These are phyloP conservation scores for Dusona sp. DNA, from an alignment of 2,888 invertebrate genomes.

Conservation along the genomic window DNA sequence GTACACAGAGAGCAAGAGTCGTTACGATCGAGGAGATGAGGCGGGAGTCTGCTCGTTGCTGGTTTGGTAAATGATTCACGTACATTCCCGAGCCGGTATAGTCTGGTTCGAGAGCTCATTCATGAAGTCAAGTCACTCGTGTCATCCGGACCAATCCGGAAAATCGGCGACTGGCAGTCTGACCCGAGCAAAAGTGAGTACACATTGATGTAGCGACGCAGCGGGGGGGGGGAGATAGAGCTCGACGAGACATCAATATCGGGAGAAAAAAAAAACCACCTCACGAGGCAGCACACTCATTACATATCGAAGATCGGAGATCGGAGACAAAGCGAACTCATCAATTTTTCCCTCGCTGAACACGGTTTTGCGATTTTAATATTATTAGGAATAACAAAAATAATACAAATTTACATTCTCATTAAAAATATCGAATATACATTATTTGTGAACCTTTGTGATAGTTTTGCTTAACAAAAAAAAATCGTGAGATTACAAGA, in stretches of 20 bases:
- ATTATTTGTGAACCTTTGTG: too few relatives aligned
- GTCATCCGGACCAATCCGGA: conserved; percentile 75
- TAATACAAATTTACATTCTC: background rate
- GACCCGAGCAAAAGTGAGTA: conserved; percentile 32
- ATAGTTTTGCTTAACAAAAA: too few relatives aligned
- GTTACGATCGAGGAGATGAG: background rate
- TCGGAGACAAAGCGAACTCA: background rate
- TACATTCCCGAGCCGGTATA: conserved; percentile 69
- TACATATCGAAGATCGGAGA: background rate
- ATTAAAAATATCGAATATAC: background rate
- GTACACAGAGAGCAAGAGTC: background rate
- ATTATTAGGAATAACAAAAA: background rate
- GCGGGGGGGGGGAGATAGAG: background rate
- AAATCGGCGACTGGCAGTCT: conserved; percentile 76
- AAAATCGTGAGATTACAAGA: too few relatives aligned
- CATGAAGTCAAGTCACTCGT: conserved; percentile 67
- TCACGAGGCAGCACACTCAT: background rate
- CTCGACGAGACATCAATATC: conserved; percentile 13
- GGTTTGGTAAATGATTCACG: conserved; percentile 17
- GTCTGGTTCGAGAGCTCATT: conserved; percentile 77
- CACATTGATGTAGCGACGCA: background rate
- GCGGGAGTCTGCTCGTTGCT: background rate
- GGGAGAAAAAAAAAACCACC: background rate
- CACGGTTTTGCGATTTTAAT: background rate
- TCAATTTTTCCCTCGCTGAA: background rate